phyloP scores from a whole-genome alignment of 2,113 vertebrate species.

The Physeter macrocephalus region DNA sequence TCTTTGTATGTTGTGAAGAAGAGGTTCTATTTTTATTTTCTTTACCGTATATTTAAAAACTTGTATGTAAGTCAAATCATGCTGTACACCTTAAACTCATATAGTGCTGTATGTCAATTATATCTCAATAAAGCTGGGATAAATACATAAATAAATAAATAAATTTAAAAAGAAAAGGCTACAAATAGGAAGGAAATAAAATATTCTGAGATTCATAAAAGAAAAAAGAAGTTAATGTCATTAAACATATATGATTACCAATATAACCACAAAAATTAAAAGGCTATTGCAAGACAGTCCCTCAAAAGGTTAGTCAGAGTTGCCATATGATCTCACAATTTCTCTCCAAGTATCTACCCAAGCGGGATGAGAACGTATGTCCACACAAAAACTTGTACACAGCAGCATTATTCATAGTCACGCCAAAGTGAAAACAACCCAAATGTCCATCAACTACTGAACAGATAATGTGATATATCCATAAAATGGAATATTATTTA shows the following conservation, averaged over 20 bases:
- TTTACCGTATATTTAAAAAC: neutral
- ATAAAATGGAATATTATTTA: neutral
- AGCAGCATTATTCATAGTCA: neutral
- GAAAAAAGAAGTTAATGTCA: neutral
- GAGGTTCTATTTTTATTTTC: neutral
- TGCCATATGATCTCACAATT: neutral
- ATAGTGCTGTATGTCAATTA: neutral
- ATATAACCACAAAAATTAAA: neutral
- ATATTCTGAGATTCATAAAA: neutral
- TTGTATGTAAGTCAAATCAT: neutral
- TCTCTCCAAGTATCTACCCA: neutral
- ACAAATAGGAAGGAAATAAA: neutral
- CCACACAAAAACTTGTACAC: neutral
- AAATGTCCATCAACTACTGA: neutral
- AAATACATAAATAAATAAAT: neutral
- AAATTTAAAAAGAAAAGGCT: neutral
- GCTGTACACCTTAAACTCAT: neutral
- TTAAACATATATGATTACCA: neutral
- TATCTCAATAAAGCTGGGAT: neutral
- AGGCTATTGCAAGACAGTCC: neutral
- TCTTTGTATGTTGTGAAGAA: conserved; percentile 14
- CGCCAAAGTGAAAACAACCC: neutral
- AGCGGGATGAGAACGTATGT: neutral
- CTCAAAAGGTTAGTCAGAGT: neutral
- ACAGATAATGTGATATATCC: neutral